Base-by-base conservation (phyloP, 1,140 invertebrate genomes). In the Mya arenaria region DNA sequence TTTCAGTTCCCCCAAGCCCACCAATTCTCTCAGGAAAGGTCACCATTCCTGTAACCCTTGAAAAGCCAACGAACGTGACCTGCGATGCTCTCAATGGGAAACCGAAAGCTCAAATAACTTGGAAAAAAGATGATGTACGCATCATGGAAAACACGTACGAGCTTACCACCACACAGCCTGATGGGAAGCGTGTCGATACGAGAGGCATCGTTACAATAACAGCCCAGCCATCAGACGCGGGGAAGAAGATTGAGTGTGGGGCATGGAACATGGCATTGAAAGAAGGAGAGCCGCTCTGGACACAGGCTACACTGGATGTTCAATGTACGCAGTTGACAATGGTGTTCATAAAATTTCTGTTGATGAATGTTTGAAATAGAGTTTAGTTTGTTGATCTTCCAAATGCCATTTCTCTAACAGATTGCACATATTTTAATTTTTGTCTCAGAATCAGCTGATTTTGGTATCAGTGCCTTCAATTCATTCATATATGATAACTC, bases 1-100 rank as follows among this genome's bases (percentile, higher is more conserved):
- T 89, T 88, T 25, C 89, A 84, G 97, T 98, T 30, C 97, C 97
- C 10, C 97, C 97, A 0, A 96, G 97, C 88, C 95, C 96, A 15
- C 97, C 97, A 0, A 98, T 98, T 84, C 92, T 96, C 3, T 96
- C 97, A 90, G 96, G 96, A 34, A 28, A 32, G 34, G 95, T 95
- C 87, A 94, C 97, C 84, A 94, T 96, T 58, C 97, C 97, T 34
- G 82, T 90, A 15, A 97, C 96, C 0, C 97, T 98, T 91, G 97
- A 98, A 92, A 95, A 96, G 82, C 96, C 97, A 87, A 96, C 98
- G 58, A 96, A 97, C 91, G 94, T 99, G 88, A 97, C 97, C 87
- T 99, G 98, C 92, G 94, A 97, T 37, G 98, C 97, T 79, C 93
- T 95, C 66, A 97, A 96, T 25, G 97, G 97, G 60, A 98, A 98